These are phyloP conservation scores for Paratrypauchen microcephalus DNA, from an alignment of 2,797 vertebrate species.

Conservation along the genomic window DNA sequence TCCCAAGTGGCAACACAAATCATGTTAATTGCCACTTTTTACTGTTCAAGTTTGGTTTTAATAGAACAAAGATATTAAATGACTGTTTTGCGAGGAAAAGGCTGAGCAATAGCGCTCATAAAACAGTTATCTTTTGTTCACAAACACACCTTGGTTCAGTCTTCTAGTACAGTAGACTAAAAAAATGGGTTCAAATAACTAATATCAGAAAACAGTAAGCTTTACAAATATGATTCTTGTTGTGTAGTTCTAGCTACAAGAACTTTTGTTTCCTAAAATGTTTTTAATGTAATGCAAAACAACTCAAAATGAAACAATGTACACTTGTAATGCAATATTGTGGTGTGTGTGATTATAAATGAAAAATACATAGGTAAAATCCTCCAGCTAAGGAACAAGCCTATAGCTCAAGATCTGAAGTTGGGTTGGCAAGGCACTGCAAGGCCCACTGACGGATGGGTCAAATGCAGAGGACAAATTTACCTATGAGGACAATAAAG, in stretches of 20 bases:
- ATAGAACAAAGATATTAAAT: constrained; percentile 29
- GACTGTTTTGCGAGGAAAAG: constrained; percentile 21
- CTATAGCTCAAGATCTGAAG: no score
- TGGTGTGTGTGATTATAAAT: no score
- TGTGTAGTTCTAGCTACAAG: background rate
- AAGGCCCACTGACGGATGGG: no score
- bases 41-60: constrained; percentile 26
- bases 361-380: no score
- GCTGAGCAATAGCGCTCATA: constrained; percentile 15
- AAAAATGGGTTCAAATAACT: background rate
- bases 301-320: no score
- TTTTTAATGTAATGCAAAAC: no score
- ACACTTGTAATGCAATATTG: no score
- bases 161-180: background rate
- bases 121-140: constrained; percentile 17
- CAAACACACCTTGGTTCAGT: background rate
- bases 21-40: constrained; percentile 39
- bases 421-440: no score
- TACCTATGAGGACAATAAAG: no score
- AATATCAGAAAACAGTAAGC: background rate
- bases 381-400: no score
- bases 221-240: background rate
- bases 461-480: no score
- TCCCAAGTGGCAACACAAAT: constrained; percentile 32
- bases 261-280: no score